A percentile compares a stretch with the other conserved stretches of the same genome.
Evolutionary conservation across 2,113 vertebrate species (phyloP).

Genomic region (Toxotes jaculatrix): DNA sequence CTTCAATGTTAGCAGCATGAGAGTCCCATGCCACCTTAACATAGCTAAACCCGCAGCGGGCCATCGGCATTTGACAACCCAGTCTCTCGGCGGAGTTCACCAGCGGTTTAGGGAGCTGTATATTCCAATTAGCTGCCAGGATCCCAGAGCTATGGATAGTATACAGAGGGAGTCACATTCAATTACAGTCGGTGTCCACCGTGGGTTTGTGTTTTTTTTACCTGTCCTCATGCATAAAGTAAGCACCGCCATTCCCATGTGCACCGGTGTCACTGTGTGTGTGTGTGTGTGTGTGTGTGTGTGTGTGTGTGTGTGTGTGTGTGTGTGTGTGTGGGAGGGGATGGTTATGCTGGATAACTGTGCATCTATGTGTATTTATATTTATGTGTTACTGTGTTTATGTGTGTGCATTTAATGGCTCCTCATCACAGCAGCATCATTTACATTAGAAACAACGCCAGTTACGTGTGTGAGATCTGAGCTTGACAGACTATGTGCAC

Average conservation of each 20-base stretch:
- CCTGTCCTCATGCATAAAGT: slow-evolving; percentile 81
- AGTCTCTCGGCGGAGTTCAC: slow-evolving; percentile 71
- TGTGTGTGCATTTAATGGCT: slow-evolving; percentile 60
- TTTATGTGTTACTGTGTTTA: slow-evolving; percentile 53
- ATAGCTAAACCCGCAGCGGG: slow-evolving; percentile 54
- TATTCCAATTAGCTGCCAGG: slow-evolving; percentile 81
- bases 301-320: slow-evolving; percentile 31
- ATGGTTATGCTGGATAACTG: slow-evolving; percentile 43
- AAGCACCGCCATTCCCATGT: slow-evolving; percentile 60
- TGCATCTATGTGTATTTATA: slow-evolving; percentile 54
- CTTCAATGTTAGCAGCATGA: slow-evolving; percentile 65
- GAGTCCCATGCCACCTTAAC: slow-evolving; percentile 71
- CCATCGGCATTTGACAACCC: slow-evolving; percentile 68
- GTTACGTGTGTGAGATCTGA: slow-evolving; percentile 44
- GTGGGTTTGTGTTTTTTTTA: slow-evolving; percentile 79
- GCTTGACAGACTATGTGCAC: slow-evolving; percentile 52
- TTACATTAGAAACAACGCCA: slow-evolving; percentile 71
- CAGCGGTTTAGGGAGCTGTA: slow-evolving; percentile 76
- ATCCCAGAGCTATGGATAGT: slow-evolving; percentile 76
- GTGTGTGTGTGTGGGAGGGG: slow-evolving; percentile 23
- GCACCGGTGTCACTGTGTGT: slow-evolving; percentile 64
- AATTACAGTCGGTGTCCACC: slow-evolving; percentile 80
- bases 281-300: too few species aligned
- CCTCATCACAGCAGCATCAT: slow-evolving; percentile 63
- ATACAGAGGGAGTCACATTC: slow-evolving; percentile 81